These are phyloP conservation scores for Entomobrya proxima DNA, from an alignment of 2,888 invertebrate genomes.

Conservation along the genomic window DNA sequence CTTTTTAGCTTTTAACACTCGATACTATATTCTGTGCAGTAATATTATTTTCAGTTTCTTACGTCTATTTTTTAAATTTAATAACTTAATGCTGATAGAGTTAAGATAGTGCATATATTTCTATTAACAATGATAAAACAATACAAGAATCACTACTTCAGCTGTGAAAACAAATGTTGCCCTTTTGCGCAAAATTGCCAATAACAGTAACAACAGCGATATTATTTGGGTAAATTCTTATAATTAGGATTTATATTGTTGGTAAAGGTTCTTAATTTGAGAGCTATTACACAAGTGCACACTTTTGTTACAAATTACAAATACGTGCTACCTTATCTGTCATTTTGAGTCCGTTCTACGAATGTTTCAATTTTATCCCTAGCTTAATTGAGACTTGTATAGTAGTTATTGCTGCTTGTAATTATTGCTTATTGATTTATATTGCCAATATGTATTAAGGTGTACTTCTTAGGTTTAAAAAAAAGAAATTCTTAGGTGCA, in stretches of 20 bases:
- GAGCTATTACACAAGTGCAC: neutral
- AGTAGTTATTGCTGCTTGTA: no score
- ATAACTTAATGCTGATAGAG: neutral
- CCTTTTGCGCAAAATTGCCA: neutral
- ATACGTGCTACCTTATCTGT: neutral
- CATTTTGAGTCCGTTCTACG: conserved; percentile 38
- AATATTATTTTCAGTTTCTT: no score
- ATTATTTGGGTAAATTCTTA: neutral
- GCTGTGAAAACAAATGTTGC: neutral
- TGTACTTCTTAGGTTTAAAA: no score
- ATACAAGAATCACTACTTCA: neutral
- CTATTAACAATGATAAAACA: neutral
- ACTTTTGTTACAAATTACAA: neutral
- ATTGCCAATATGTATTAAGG: no score
- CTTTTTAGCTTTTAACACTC: no score
- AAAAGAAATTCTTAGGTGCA: no score
- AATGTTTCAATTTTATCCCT: no score
- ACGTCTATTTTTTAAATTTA: no score
- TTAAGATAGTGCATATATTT: conserved; percentile 8
- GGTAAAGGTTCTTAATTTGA: neutral
- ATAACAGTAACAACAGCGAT: neutral
- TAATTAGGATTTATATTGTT: neutral
- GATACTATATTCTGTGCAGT: no score
- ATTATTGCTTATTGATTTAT: no score
- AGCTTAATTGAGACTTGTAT: no score